Evolutionary conservation across 1,140 invertebrate species (phyloP).

Genomic region (Megathymus violae): DNA sequence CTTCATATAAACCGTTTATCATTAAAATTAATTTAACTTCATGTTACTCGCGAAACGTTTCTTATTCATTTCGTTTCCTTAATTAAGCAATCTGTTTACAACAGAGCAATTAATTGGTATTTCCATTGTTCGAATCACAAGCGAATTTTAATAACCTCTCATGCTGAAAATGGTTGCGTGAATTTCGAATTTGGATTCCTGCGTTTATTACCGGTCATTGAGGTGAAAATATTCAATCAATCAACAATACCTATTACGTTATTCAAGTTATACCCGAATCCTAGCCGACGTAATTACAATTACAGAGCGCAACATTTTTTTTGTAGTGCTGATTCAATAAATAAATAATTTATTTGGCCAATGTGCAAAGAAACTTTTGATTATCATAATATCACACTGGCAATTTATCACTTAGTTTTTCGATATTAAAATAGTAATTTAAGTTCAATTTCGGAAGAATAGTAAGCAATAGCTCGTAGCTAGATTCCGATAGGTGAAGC

Average conservation of each 20-base stretch:
- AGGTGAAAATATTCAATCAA: constrained; percentile 42
- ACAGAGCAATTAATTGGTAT: constrained; percentile 78
- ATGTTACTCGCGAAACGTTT: constrained; percentile 68
- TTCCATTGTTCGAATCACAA: constrained; percentile 64
- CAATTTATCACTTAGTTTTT: too few relatives aligned
- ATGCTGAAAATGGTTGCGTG: constrained; percentile 43
- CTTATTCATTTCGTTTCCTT: constrained; percentile 78
- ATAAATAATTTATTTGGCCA: too few relatives aligned
- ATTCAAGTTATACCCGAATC: constrained; percentile 14
- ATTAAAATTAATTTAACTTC: constrained; percentile 79
- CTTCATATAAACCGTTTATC: constrained; percentile 69
- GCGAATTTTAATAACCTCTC: constrained; percentile 61
- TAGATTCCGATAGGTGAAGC: too few relatives aligned
- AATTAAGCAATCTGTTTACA: constrained; percentile 82
- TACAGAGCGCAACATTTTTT: constrained; percentile 7
- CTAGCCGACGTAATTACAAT: constrained; percentile 11
- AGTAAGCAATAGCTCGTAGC: too few relatives aligned
- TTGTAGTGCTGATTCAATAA: too few relatives aligned
- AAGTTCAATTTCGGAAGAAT: too few relatives aligned
- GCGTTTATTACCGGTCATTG: constrained; percentile 45
- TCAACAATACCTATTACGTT: constrained; percentile 34
- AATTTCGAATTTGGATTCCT: constrained; percentile 53
- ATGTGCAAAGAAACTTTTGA: too few relatives aligned
- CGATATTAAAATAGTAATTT: too few relatives aligned
- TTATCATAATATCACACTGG: too few relatives aligned